Evolutionary conservation across 2,113 vertebrate genomes (phyloP), one percentile per base, ranked within the genome.

Genomic region (Prinia subflava): DNA sequence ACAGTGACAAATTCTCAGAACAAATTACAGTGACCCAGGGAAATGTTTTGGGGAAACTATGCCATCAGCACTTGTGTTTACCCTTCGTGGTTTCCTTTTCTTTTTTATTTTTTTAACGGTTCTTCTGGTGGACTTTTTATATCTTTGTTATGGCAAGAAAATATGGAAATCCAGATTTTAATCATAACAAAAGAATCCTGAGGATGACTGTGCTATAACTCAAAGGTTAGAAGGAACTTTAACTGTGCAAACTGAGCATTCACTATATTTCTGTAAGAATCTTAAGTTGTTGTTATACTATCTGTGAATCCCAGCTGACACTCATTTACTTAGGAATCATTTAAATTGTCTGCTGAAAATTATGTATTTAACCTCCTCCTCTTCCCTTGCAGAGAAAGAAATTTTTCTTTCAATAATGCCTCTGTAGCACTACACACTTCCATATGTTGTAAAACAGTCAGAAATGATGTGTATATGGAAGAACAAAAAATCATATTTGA

Each of bases 1-100:
- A 97, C 83, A 98, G 97, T 44, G 97, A 97, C 97, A 97, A 96
- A 97, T 91, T 96, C 89, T 97, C 93, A 97, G 98, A 97, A 96
- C 95, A 93, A 97, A 96, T 92, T 95, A 84, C 93, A 94, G 63
- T 98, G 98, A 98, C 96, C 96, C 69, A 96, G 95, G 97, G 95
- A 98, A 98, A 97, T 94, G 94, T 94, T 97, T 98, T 95, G 96
- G 96, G 96, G 95, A 98, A 98, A 98, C 89, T 96, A 96, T 97
- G 95, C 96, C 96, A 97, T 98, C 97, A 98, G 98, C 94, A 97
- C 94, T 97, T 98, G 95, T 98, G 97, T 98, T 98, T 98, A 98
- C 95, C 98, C 96, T 96, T 95, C 95, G 80, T 42, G 60, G 96
- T 97, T 98, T 98, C 98, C 98, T 98, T 97, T 97, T 78, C 50